Evolutionary conservation across 2,797 vertebrate genomes (phyloP), one percentile per base, ranked within the genome.

Genomic region (Pelobates cultripes): DNA sequence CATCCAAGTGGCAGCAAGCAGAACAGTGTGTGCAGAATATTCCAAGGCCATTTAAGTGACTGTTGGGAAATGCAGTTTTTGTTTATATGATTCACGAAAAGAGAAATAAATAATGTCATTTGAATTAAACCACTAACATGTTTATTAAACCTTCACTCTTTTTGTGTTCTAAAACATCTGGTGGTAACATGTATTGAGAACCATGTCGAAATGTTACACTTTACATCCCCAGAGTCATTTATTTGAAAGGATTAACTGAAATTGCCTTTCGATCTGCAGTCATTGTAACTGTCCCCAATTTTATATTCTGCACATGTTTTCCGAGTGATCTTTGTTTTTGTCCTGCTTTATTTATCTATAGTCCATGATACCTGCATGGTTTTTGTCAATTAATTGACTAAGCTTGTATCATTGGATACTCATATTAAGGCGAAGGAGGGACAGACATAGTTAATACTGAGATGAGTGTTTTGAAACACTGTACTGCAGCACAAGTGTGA

Each of bases 181-280:
- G 28, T 28, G 28, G 28, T 28, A 28, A 28, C n/a, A 64, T 40
- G 28, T 64, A 64, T 53, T 42, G 8, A 10, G 14, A 47, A 71
- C 3, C 45, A 51, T 51, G 42, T 71, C 44, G 28, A 3, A 9
- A 51, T 51, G 45, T 71, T 71, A 71, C 15, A 43, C 17, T 71
- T 17, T 71, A 51, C 12, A 71, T 71, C 45, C n/a, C 15, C 17
- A 28, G n/a, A 71, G 45, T 40, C 4, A 3, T n/a, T 71, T 10
- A 71, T 42, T 71, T 4, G 51, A 47, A 71, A 3, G 70, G n/a
- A 71, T 71, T 71, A 71, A 53, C 70, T 71, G 45, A 71, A 53
- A 71, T 71, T 71, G 70, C 44, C 70, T 71, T 71, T 71, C 45
- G 70, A 71, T 71, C 70, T 71, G 7, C 51, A 71, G 9, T 71